A percentile compares a stretch with the other conserved stretches of the same genome.
Evolutionary conservation across 2,113 vertebrate species (phyloP).

Genomic region (Serilophus lunatus): DNA sequence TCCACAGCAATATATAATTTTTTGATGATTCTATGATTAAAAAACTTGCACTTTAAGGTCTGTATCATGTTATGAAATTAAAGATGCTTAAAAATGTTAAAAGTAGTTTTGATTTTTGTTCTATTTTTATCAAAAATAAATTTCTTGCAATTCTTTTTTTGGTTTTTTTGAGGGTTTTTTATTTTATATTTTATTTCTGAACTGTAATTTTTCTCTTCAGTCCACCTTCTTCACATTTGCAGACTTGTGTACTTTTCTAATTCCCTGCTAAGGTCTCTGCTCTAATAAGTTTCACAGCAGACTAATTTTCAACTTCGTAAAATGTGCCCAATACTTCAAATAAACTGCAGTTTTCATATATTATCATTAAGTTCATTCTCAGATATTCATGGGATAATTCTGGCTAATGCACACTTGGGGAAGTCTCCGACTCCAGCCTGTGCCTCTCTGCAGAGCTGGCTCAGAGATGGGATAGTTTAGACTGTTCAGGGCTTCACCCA

Average conservation of each 20-base stretch:
- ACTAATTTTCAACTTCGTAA: background rate
- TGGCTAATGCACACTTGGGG: background rate
- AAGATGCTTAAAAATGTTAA: background rate
- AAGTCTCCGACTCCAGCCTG: background rate
- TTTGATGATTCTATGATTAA: background rate
- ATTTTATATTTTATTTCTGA: no score
- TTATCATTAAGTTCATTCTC: background rate
- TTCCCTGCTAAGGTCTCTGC: background rate
- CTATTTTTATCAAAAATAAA: background rate
- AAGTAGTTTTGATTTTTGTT: background rate
- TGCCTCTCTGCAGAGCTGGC: background rate
- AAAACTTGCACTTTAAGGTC: background rate
- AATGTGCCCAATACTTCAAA: background rate
- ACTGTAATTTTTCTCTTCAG: background rate
- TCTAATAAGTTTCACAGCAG: background rate
- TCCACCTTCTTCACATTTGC: background rate
- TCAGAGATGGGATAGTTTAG: background rate
- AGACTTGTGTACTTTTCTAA: background rate
- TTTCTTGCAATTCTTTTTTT: rapidly evolving
- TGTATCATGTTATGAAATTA: background rate
- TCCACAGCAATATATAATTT: background rate
- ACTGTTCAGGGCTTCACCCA: background rate
- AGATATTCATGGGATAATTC: background rate
- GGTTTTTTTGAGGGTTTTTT: background rate
- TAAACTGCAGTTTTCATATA: background rate